Conservation (phyloP, 2,888 invertebrate species). For the Yponomeuta plumbellus region DNA sequence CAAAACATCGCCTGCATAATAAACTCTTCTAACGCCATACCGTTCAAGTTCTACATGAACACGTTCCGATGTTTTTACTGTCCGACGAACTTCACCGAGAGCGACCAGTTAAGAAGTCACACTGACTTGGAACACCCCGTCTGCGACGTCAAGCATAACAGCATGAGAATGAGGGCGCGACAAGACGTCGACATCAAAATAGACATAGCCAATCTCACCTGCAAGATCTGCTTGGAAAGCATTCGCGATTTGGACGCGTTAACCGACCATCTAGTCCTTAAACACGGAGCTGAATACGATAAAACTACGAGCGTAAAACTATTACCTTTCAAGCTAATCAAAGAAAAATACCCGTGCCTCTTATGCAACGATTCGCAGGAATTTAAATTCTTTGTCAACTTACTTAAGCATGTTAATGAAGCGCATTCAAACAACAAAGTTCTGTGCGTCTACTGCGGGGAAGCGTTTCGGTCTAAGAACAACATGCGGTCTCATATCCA, state of each 20-base stretch:
- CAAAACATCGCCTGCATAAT: conserved; percentile 46
- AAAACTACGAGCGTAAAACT: conserved; percentile 37
- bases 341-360: conserved; percentile 48
- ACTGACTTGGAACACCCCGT: conserved; percentile 46
- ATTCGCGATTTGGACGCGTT: conserved; percentile 37
- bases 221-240: conserved; percentile 43
- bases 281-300: conserved; percentile 42
- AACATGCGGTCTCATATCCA: conserved; percentile 49
- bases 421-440: conserved; percentile 48
- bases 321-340: conserved; percentile 43
- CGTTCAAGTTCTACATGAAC: conserved; percentile 44
- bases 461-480: conserved; percentile 45
- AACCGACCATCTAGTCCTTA: conserved; percentile 40
- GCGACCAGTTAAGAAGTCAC: conserved; percentile 50
- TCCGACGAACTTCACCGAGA: conserved; percentile 47
- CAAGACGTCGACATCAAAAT: conserved; percentile 54
- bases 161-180: conserved; percentile 46
- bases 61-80: conserved; percentile 62
- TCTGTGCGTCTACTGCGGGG: conserved; percentile 53
- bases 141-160: conserved; percentile 47
- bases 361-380: conserved; percentile 36
- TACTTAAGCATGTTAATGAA: conserved; percentile 47
- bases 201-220: conserved; percentile 45
- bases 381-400: conserved; percentile 46
- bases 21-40: conserved; percentile 36